Percentiles rank a stretch among this genome's conserved stretches.
Conservation (phyloP, 2,888 invertebrate genomes). For the Diadegma fenestrale region DNA sequence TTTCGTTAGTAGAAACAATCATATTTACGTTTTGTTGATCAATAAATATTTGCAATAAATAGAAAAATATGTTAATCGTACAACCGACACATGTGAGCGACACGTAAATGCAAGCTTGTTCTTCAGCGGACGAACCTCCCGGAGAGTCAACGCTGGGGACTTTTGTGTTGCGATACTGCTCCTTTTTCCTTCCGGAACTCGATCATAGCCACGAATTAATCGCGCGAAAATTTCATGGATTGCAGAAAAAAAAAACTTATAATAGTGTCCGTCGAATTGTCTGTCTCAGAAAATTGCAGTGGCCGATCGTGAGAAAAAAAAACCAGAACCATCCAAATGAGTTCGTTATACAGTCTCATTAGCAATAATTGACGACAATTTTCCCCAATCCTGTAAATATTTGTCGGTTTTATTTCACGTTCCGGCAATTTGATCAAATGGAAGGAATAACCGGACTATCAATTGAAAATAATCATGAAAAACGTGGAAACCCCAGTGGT, state of each 20-base stretch:
- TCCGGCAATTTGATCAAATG: background rate
- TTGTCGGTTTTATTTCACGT: background rate
- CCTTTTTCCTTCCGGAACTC: background rate
- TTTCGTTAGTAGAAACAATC: constrained; percentile 91
- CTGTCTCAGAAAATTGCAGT: no score
- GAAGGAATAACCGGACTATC: background rate
- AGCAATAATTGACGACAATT: background rate
- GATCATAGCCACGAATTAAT: background rate
- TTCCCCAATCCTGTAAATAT: background rate
- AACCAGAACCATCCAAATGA: background rate
- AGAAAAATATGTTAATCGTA: constrained; percentile 78
- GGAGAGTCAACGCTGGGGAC: constrained; percentile 26
- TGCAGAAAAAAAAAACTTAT: no score
- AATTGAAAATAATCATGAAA: background rate
- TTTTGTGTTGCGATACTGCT: background rate
- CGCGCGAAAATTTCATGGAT: background rate
- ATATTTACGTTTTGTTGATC: constrained; percentile 83
- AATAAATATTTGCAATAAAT: constrained; percentile 82
- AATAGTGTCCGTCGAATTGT: no score
- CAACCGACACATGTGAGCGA: constrained; percentile 80
- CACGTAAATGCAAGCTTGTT: constrained; percentile 53
- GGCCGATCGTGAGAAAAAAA: background rate
- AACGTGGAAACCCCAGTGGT: background rate
- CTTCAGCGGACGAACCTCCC: background rate
- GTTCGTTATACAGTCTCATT: background rate